These are phyloP conservation scores for Rhea pennata DNA, from an alignment of 2,113 vertebrate genomes.

Conservation along the genomic window DNA sequence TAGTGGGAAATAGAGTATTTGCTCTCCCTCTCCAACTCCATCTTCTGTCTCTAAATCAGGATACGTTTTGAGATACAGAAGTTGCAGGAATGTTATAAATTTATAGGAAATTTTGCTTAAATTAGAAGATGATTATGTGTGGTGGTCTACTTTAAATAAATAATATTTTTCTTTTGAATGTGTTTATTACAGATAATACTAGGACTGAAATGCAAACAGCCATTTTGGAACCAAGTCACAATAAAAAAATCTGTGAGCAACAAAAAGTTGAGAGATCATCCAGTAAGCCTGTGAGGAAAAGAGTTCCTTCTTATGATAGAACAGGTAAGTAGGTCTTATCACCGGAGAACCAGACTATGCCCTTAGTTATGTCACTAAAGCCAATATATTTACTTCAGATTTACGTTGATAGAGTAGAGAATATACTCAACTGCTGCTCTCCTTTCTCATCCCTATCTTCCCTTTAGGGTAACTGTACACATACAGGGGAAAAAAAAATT, in stretches of 20 bases:
- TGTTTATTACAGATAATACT: conserved; percentile 15
- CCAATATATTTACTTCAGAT: neutral
- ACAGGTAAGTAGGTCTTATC: neutral
- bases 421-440: neutral
- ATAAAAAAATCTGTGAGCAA: neutral
- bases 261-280: neutral
- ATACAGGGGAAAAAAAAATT: neutral
- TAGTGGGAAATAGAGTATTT: neutral
- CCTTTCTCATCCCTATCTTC: neutral
- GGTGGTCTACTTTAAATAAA: neutral
- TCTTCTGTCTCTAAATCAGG: neutral
- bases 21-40: neutral
- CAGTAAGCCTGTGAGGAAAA: neutral
- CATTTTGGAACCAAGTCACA: neutral
- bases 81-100: neutral
- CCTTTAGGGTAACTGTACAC: neutral
- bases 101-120: neutral
- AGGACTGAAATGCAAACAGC: neutral
- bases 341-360: neutral
- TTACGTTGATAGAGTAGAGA: neutral
- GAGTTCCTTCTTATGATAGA: neutral
- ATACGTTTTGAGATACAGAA: neutral
- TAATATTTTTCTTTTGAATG: neutral
- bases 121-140: neutral
- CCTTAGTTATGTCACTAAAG: neutral